phyloP scores from a whole-genome alignment of 2,888 invertebrate genomes.

The Hyles lineata region DNA sequence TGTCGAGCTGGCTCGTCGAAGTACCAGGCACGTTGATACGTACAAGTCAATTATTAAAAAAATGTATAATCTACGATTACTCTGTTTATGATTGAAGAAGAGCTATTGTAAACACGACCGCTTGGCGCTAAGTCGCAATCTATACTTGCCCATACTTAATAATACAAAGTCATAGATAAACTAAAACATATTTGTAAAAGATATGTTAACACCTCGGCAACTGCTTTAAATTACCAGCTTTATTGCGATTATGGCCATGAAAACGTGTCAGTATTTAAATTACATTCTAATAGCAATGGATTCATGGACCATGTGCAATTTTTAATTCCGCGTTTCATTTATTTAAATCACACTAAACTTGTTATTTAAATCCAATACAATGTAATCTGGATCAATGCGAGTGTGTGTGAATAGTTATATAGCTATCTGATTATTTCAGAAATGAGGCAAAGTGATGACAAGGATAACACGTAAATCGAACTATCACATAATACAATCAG shows the following conservation, averaged over 20 bases:
- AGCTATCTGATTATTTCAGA: no score
- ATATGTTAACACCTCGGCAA: background rate
- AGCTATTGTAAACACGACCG: background rate
- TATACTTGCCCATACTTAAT: background rate
- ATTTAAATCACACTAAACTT: background rate
- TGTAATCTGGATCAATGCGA: no score
- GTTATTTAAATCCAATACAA: background rate
- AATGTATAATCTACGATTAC: background rate
- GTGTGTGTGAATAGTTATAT: no score
- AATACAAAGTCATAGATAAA: background rate
- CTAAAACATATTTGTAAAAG: no score
- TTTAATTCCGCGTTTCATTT: background rate
- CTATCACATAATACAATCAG: no score
- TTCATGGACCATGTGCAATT: background rate
- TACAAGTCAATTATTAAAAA: slow-evolving; percentile 12
- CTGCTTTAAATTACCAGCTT: background rate
- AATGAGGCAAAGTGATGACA: no score
- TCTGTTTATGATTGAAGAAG: background rate
- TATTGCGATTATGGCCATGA: background rate
- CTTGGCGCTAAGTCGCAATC: background rate
- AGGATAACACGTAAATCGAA: no score
- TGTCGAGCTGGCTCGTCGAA: slow-evolving; percentile 32
- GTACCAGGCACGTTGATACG: slow-evolving; percentile 10
- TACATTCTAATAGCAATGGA: background rate
- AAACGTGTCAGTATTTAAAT: background rate